Conservation (phyloP, 2,113 vertebrate species). For the Apodemus sylvaticus region DNA sequence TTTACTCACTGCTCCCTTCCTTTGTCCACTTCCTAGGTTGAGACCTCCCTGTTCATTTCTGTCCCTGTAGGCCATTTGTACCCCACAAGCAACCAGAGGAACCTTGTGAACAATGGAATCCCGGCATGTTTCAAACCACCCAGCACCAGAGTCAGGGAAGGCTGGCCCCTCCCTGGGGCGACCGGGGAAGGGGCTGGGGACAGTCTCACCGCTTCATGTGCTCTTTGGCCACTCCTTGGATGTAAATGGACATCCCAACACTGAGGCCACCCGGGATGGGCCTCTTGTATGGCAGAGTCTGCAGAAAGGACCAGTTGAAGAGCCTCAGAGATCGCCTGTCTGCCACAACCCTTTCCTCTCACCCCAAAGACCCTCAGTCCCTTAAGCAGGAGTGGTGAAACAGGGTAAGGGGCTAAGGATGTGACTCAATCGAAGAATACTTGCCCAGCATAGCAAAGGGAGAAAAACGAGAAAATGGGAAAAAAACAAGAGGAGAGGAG, state of each 20-base stretch:
- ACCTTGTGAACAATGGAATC: too few species aligned
- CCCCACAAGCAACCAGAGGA: not conserved
- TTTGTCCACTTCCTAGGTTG: not conserved
- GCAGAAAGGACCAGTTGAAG: not conserved
- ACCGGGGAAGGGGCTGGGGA: not conserved
- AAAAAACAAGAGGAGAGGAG: not conserved
- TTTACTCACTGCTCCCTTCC: not conserved
- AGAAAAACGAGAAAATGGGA: not conserved
- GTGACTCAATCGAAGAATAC: not conserved
- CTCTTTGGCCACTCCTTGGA: constrained; percentile 86
- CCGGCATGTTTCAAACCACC: not conserved
- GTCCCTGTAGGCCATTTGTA: not conserved
- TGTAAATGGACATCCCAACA: constrained; percentile 87
- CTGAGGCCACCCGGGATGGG: constrained; percentile 88
- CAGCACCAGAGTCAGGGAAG: not conserved
- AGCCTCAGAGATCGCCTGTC: not conserved
- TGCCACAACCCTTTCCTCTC: not conserved
- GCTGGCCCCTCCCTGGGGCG: not conserved
- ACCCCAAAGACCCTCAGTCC: not conserved
- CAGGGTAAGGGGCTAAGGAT: too few species aligned
- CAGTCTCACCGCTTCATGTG: constrained; percentile 85
- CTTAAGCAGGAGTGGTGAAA: not conserved
- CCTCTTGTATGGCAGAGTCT: constrained; percentile 87
- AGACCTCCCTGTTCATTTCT: not conserved
- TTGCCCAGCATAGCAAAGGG: not conserved